Evolutionary conservation across 1,140 invertebrate species (phyloP).

Genomic region (Alviniconcha marisindica): DNA sequence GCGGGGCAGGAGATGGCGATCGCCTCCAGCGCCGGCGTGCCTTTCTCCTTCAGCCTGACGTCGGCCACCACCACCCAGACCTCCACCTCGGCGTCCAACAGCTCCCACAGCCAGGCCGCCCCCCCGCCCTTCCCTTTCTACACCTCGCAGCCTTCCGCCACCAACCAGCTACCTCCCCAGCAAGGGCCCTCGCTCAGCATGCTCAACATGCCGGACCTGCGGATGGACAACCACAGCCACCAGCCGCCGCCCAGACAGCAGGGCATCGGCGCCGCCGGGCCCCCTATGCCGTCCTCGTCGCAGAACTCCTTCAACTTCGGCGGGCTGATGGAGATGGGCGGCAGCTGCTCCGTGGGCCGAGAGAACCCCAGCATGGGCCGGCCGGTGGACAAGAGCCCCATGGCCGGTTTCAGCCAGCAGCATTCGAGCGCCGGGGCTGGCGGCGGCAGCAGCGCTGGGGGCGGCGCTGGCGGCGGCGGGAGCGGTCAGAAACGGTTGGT

Average conservation of each 20-base stretch:
- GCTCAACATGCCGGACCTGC: slow-evolving; percentile 50
- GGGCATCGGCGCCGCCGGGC: background rate
- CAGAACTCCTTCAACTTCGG: slow-evolving; percentile 13
- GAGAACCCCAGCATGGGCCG: background rate
- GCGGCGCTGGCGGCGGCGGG: slow-evolving; percentile 4
- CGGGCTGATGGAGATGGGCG: background rate
- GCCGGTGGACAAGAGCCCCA: slow-evolving; percentile 30
- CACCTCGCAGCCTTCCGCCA: slow-evolving; percentile 24
- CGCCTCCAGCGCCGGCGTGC: slow-evolving; percentile 34
- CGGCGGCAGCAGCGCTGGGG: slow-evolving; percentile 19
- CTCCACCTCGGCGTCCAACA: background rate
- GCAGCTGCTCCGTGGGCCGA: slow-evolving; percentile 26
- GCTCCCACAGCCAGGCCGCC: slow-evolving; percentile 25
- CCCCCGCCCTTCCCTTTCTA: slow-evolving; percentile 45
- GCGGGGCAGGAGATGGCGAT: slow-evolving; percentile 12
- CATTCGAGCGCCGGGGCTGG: slow-evolving; percentile 1
- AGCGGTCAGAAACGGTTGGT: slow-evolving; percentile 30
- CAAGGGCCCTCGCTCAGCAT: slow-evolving; percentile 56
- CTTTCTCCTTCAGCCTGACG: slow-evolving; percentile 54
- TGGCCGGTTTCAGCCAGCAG: slow-evolving; percentile 28
- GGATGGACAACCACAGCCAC: slow-evolving; percentile 21
- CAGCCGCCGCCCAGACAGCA: background rate
- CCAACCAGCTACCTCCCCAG: slow-evolving; percentile 21
- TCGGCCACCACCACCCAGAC: slow-evolving; percentile 41
- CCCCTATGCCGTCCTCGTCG: background rate